A percentile compares a stretch with the other conserved stretches of the same genome.
Evolutionary conservation across 2,113 vertebrate species (phyloP).

Genomic region (Oreotragus oreotragus): DNA sequence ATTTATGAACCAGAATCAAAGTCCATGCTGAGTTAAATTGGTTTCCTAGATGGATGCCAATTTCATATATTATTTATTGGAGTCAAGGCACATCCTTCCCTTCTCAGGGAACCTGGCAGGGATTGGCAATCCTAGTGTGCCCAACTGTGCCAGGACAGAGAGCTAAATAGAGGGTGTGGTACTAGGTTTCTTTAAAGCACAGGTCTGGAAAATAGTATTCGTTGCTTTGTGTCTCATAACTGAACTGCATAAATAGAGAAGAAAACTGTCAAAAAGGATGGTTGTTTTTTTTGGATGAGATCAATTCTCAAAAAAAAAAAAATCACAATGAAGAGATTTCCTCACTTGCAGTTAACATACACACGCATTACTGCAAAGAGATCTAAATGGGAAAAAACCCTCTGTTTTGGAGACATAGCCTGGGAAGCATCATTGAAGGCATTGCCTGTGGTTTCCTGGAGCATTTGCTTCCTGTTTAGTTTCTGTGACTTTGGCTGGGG

Average conservation of each 20-base stretch:
- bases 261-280: neutral
- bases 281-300: conserved; percentile 32
- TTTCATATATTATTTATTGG: conserved; percentile 17
- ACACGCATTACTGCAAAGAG: neutral
- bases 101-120: neutral
- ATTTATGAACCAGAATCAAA: neutral
- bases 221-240: conserved; percentile 21
- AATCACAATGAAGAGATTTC: neutral
- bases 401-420: conserved; percentile 25
- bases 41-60: neutral
- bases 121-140: neutral
- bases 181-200: conserved; percentile 1
- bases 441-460: neutral
- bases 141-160: neutral
- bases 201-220: conserved; percentile 6
- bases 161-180: neutral
- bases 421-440: neutral
- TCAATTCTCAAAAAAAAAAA: neutral
- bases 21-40: neutral
- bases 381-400: neutral
- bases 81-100: neutral
- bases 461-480: conserved; percentile 24
- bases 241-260: conserved; percentile 8
- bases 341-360: neutral
- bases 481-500: neutral